Base-by-base conservation (phyloP, 37 sponge, comb jelly and placozoan genomes). In the Aplysina aerophoba region DNA sequence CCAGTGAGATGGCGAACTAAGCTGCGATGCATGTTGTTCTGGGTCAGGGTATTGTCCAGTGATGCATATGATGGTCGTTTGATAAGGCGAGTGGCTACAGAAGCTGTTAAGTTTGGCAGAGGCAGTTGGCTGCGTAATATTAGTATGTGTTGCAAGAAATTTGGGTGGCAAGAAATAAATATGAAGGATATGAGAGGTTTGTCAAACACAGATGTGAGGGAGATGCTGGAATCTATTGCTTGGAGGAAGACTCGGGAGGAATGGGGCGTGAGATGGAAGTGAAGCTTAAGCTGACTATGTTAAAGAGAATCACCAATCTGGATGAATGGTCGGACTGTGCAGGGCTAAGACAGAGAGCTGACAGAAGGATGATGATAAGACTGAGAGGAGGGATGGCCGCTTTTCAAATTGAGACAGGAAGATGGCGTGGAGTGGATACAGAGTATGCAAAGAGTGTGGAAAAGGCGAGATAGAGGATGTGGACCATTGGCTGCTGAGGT, bases 251-350 rank as follows among this genome's bases (percentile, higher is more conserved):
- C 25, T 22, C 63, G 2, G n/a, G 63, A 62, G 63, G 63, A 62
- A 62, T 62, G 74, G 74, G 36, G 36, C 74, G 27, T 21, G 36
- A n/a, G 66, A 16, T 86, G 86, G 86, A 57, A 38, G 37, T 37
- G 34, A 19, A 74, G 68, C 35, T 65, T 57, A 19, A 55, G 86
- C 37, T 36, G 59, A 44, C 22, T 22, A 31, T 53, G 44, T 40
- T 54, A 37, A 36, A 37, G 77, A 74, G 41, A 40, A 38, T 21
- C 17, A 38, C 38, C 37, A 37, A 74, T 34, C 24, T 74, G 67
- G 28, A 67, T 20, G 68, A 66, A 67, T 35, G 83, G 55, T 13
- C 37, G 53, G 40, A n/a, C 66, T 33, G 67, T 11, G 44, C 63
- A 62, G 27, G 63, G 27, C 25, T 62, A 24, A 20, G 15, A 44